A percentile compares a stretch with the other conserved stretches of the same genome.
phyloP scores from a whole-genome alignment of 1,140 invertebrate genomes.

The Acromyrmex echinatior region DNA sequence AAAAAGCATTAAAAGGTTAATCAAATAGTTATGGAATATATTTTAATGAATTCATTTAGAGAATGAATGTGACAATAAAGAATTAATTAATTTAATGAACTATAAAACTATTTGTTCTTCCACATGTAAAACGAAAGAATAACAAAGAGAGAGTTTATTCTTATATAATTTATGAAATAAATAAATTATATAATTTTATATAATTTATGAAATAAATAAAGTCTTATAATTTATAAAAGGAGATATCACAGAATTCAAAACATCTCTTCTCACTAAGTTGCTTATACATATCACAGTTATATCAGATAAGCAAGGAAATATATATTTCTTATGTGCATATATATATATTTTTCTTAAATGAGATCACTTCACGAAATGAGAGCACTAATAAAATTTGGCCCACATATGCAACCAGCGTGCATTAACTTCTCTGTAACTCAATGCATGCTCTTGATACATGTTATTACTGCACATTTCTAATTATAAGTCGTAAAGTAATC shows the following conservation, averaged over 20 bases:
- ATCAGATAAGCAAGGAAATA: constrained; percentile 13
- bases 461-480: constrained; percentile 1
- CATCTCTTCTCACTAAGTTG: background rate
- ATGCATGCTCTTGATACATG: constrained; percentile 8
- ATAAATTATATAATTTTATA: background rate
- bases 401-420: constrained; percentile 26
- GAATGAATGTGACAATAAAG: background rate
- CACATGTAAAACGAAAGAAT: background rate
- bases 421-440: constrained; percentile 1
- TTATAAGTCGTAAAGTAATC: constrained; percentile 9
- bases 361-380: constrained; percentile 6
- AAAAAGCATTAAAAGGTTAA: background rate
- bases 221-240: background rate
- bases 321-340: background rate
- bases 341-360: constrained; percentile 13
- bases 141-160: background rate
- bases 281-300: constrained; percentile 12
- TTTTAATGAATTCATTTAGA: background rate
- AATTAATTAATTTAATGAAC: background rate
- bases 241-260: background rate
- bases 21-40: background rate
- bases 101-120: background rate
- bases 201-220: background rate
- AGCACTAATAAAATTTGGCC: constrained; percentile 38
- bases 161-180: background rate